Evolutionary conservation across 2,888 invertebrate genomes (phyloP), one percentile per base, ranked within the genome.

Genomic region (Holacanthella duospinosa): DNA sequence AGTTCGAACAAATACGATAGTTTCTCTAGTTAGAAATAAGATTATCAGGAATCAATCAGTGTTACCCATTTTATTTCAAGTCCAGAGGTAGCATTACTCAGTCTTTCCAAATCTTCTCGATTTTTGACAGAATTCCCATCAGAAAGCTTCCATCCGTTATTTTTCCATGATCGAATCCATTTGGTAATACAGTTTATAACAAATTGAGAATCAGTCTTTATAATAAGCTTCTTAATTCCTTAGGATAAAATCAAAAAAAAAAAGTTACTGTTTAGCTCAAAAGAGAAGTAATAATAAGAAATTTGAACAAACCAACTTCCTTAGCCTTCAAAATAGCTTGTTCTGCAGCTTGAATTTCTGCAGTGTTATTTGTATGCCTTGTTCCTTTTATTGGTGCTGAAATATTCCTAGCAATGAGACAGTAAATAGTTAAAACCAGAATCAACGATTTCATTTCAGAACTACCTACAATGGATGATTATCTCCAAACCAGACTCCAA

Each of bases 191-290:
- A 85, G 73, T 86, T 86, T 48, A 94, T 92, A 1, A 91, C 80
- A 78, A 94, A 93, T 75, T 90, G 80, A 0, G 95, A 96, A 78
- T 97, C 97, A n/a, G 96, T 96, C 71, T 86, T 84, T 2, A 97
- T 83, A 63, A 85, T 81, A 0, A 96, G 78, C 73, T 88, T 88
- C 12, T 76, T 77, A 2, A 89, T 79, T 25, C 84, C 85, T 36
- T 6, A 36, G 16, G 16, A 12, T 36, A 36, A 36, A 36, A 36
- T 16, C 6, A 6, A 12, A 36, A 12, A 12, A 12, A 12, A 16
- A 6, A 36, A 36, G 16, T 36, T 36, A 36, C 36, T 36, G 9
- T 36, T 36, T 36, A n/a, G n/a, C n/a, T n/a, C n/a, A n/a, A n/a
- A n/a, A n/a, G n/a, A n/a, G n/a, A n/a, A n/a, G n/a, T n/a, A n/a